Evolutionary conservation across 92 coral and sea anemone species (phyloP).

Genomic region (Epizoanthus ramosus): DNA sequence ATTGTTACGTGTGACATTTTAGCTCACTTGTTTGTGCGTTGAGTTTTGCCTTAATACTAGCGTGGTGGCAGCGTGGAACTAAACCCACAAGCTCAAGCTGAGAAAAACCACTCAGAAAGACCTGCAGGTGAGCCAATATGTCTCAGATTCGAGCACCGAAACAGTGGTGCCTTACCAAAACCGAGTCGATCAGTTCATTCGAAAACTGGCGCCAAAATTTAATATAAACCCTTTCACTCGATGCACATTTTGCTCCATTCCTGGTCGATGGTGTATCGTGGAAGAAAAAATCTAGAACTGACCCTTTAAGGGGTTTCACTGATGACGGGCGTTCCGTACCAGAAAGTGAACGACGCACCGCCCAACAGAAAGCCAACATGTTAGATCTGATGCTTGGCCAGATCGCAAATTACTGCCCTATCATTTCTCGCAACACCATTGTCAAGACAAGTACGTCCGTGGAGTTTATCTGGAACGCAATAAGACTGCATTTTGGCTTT

Average conservation of each 20-base stretch:
- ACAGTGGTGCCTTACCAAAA: slow-evolving; percentile 69
- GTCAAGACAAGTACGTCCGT: too few relatives aligned
- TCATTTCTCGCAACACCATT: too few relatives aligned
- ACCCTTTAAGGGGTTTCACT: slow-evolving; percentile 45
- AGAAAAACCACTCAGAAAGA: background rate
- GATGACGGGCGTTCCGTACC: too few relatives aligned
- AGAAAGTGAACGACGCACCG: too few relatives aligned
- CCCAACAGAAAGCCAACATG: slow-evolving; percentile 26
- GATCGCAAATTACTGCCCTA: too few relatives aligned
- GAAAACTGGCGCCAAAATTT: slow-evolving; percentile 74
- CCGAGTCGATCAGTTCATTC: slow-evolving; percentile 56
- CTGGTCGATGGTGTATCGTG: slow-evolving; percentile 52
- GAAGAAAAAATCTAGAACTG: slow-evolving; percentile 57
- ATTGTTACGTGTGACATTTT: too few relatives aligned
- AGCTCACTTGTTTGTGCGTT: too few relatives aligned
- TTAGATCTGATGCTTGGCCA: too few relatives aligned
- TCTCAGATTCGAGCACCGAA: slow-evolving; percentile 53
- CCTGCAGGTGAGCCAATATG: slow-evolving; percentile 31
- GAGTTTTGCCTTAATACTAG: too few relatives aligned
- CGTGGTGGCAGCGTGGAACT: slow-evolving; percentile 44
- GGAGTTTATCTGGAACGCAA: too few relatives aligned
- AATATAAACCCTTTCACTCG: slow-evolving; percentile 59
- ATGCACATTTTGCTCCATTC: slow-evolving; percentile 65
- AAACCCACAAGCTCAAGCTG: slow-evolving; percentile 35
- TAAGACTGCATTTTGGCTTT: too few relatives aligned